Evolutionary conservation across 2,888 invertebrate species (phyloP).

Genomic region (Pinctada fucata): DNA sequence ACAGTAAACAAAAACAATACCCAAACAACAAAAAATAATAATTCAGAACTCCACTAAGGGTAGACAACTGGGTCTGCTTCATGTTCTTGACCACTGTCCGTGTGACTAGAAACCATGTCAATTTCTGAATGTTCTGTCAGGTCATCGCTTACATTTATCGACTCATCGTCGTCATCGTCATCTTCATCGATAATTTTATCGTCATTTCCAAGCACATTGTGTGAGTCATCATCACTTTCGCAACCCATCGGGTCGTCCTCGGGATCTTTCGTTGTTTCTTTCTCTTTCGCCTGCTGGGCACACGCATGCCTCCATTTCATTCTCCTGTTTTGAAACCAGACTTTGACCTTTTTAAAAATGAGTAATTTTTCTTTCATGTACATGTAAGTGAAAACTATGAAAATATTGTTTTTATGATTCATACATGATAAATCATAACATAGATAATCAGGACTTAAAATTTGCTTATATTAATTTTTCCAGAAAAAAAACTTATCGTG

Average conservation of each 20-base stretch:
- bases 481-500: constrained; percentile 67
- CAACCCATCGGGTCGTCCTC: not conserved
- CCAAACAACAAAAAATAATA: too few species aligned
- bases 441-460: too few species aligned
- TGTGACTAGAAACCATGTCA: too few species aligned
- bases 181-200: not conserved
- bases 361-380: too few species aligned
- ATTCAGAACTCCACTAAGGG: too few species aligned
- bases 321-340: constrained; percentile 85
- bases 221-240: not conserved
- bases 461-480: too few species aligned
- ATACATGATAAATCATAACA: too few species aligned
- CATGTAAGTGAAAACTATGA: too few species aligned
- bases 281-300: constrained; percentile 59
- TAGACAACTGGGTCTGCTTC: too few species aligned
- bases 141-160: not conserved
- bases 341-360: constrained; percentile 80
- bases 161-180: not conserved
- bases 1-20: too few species aligned
- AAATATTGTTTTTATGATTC: too few species aligned
- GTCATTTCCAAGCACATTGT: not conserved
- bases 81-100: too few species aligned
- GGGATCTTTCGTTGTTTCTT: constrained; percentile 34
- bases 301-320: constrained; percentile 89
- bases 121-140: not conserved